Percentiles rank a stretch among this genome's conserved stretches.
phyloP scores from a whole-genome alignment of 2,888 invertebrate genomes.

The Acanthococcus lagerstroemiae region DNA sequence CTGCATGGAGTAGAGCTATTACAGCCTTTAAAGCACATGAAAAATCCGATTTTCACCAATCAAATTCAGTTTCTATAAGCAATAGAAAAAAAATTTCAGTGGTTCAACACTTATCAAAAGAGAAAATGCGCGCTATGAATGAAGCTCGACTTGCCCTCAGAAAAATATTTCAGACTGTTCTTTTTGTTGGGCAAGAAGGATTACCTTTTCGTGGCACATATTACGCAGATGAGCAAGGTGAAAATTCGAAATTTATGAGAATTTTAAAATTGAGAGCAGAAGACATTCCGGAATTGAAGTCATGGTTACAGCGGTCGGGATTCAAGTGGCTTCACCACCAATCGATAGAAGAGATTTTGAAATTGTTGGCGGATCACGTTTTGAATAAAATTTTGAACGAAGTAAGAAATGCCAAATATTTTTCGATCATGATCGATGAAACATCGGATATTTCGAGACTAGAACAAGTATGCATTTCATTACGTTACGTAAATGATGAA shows the following conservation, averaged over 20 bases:
- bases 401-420: background rate
- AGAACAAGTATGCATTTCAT: background rate
- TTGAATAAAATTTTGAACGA: background rate
- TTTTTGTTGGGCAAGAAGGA: constrained; percentile 8
- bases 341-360: constrained; percentile 9
- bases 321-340: constrained; percentile 15
- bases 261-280: constrained; percentile 13
- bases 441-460: constrained; percentile 2
- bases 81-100: too few relatives aligned
- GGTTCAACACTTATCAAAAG: too few relatives aligned
- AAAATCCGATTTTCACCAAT: too few relatives aligned
- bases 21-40: too few relatives aligned
- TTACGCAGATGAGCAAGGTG: background rate
- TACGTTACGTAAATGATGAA: background rate
- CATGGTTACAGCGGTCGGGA: constrained; percentile 9
- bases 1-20: too few relatives aligned
- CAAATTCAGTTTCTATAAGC: too few relatives aligned
- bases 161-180: constrained; percentile 17
- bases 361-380: background rate
- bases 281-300: constrained; percentile 18
- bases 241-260: constrained; percentile 15
- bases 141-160: too few relatives aligned
- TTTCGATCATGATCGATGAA: constrained; percentile 7
- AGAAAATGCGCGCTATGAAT: too few relatives aligned
- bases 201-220: background rate